phyloP scores from a whole-genome alignment of 2,797 vertebrate species.

The Gymnoscopelus microlampas region DNA sequence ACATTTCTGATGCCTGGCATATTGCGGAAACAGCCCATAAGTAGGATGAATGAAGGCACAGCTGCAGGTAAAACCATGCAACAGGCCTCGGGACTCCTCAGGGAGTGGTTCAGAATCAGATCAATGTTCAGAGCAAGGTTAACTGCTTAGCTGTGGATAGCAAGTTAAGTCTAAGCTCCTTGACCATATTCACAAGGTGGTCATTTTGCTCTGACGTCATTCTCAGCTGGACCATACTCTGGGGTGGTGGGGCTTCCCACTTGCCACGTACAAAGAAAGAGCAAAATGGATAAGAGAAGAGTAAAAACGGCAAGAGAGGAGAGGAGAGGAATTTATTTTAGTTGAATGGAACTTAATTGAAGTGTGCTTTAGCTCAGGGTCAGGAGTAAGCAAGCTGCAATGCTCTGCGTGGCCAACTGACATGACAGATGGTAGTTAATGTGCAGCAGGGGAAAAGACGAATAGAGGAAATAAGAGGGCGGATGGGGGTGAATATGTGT shows the following conservation, averaged over 20 bases:
- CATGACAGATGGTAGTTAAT: conserved; percentile 34
- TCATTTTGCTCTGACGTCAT: too few species aligned
- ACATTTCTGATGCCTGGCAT: background rate
- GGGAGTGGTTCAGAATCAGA: background rate
- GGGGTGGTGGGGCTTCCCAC: too few species aligned
- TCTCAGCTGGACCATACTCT: too few species aligned
- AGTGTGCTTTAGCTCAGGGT: background rate
- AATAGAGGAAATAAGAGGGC: background rate
- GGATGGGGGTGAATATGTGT: too few species aligned
- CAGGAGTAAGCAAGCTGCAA: conserved; percentile 2
- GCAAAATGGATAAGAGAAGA: background rate
- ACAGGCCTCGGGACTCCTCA: conserved; percentile 5
- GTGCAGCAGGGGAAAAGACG: conserved; percentile 13
- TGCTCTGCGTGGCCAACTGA: conserved; percentile 33
- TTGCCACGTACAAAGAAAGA: background rate
- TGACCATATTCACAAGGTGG: too few species aligned
- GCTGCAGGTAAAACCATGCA: conserved; percentile 1
- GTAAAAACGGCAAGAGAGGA: background rate
- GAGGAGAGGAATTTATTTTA: background rate
- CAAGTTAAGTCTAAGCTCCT: background rate
- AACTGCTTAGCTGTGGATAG: background rate
- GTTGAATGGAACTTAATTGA: background rate
- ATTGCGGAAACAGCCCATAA: conserved; percentile 4
- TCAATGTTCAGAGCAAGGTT: background rate
- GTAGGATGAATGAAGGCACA: background rate